A percentile compares a stretch with the other conserved stretches of the same genome.
phyloP scores from a whole-genome alignment of 1,140 invertebrate species.

The Drosophila nannoptera region DNA sequence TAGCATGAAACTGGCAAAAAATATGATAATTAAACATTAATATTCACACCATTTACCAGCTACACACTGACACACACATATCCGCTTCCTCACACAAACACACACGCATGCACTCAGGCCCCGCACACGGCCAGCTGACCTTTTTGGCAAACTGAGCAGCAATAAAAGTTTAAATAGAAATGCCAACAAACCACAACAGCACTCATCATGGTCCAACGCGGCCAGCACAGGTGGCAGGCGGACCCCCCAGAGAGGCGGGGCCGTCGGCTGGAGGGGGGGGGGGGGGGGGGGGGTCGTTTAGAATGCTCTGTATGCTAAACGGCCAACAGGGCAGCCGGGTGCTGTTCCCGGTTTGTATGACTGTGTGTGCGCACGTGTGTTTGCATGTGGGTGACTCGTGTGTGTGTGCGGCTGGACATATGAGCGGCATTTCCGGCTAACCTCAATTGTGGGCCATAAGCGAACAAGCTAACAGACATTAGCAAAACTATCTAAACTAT shows the following conservation, averaged over 20 bases:
- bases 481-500: conserved; percentile 29
- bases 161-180: conserved; percentile 78
- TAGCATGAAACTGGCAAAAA: conserved; percentile 54
- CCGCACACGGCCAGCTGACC: conserved; percentile 38
- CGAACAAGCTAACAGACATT: conserved; percentile 68
- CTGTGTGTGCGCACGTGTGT: not conserved
- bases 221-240: conserved; percentile 2
- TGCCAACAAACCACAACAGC: conserved; percentile 75
- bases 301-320: conserved; percentile 17
- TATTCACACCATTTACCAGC: conserved; percentile 53
- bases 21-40: conserved; percentile 58
- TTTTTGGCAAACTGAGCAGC: conserved; percentile 68
- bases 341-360: not conserved
- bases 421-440: conserved; percentile 43
- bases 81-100: no score
- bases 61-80: not conserved
- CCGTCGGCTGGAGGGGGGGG: not conserved
- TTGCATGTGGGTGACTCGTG: conserved; percentile 7
- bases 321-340: not conserved
- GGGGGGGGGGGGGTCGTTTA: not conserved
- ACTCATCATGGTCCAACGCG: conserved; percentile 73
- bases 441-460: conserved; percentile 55
- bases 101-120: no score
- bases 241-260: not conserved
- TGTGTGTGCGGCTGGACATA: conserved; percentile 23